These are phyloP conservation scores for Caenorhabditis angaria DNA, from an alignment of 2,888 invertebrate genomes.

Conservation along the genomic window DNA sequence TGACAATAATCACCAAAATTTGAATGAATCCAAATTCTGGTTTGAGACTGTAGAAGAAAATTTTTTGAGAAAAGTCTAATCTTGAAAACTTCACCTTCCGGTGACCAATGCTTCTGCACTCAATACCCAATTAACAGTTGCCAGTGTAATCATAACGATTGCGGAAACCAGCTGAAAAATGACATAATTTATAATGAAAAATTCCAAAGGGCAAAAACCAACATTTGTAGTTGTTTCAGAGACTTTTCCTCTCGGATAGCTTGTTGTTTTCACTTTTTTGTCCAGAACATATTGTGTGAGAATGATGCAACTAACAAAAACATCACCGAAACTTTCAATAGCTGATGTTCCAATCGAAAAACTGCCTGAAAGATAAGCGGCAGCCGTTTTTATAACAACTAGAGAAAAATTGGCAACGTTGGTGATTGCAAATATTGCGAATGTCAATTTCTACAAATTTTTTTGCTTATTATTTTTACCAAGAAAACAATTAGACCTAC, in stretches of 20 bases:
- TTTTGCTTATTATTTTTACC: no score
- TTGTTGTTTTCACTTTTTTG: slow-evolving; percentile 12
- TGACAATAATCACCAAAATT: slow-evolving; percentile 27
- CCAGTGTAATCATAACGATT: slow-evolving; percentile 40
- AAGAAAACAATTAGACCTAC: no score
- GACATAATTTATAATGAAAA: background rate
- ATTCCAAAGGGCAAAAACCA: background rate
- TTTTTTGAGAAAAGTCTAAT: background rate
- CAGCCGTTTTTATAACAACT: slow-evolving; percentile 11
- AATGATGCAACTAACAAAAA: slow-evolving; percentile 44
- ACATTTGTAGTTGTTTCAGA: slow-evolving; percentile 42
- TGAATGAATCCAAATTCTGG: slow-evolving; percentile 27
- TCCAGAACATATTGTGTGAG: slow-evolving; percentile 18
- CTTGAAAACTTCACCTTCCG: slow-evolving; percentile 16
- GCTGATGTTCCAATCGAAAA: slow-evolving; percentile 49
- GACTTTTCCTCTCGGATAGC: slow-evolving; percentile 42
- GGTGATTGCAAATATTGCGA: background rate
- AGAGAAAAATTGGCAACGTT: slow-evolving; percentile 13
- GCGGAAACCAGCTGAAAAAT: slow-evolving; percentile 32
- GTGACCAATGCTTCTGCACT: slow-evolving; percentile 33
- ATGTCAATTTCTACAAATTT: no score
- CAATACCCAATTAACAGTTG: slow-evolving; percentile 30
- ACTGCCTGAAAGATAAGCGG: slow-evolving; percentile 31
- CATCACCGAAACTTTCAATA: slow-evolving; percentile 52
- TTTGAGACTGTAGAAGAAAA: slow-evolving; percentile 20